Percentiles rank a stretch among this genome's conserved stretches.
These are phyloP conservation scores for Aphis gossypii DNA, from an alignment of 1,140 invertebrate species.

Conservation along the genomic window DNA sequence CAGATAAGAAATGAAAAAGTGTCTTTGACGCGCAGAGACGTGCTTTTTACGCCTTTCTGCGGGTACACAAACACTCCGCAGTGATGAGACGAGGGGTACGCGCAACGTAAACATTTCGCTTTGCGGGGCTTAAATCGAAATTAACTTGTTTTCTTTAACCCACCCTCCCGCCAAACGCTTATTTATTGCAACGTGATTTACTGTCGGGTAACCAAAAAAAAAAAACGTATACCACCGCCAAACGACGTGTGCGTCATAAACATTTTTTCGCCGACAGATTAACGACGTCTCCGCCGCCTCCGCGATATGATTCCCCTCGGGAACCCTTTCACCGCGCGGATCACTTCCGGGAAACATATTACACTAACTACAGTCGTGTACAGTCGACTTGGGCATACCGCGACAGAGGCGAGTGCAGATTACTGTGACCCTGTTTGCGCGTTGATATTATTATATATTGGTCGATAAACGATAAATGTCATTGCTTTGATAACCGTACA, in stretches of 20 bases:
- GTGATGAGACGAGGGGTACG: not conserved
- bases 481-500: not conserved
- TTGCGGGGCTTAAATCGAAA: conserved; percentile 52
- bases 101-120: conserved; percentile 46
- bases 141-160: conserved; percentile 44
- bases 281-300: conserved; percentile 20
- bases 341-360: conserved; percentile 35
- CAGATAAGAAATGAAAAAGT: conserved; percentile 57
- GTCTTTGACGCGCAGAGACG: conserved; percentile 49
- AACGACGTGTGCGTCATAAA: conserved; percentile 1
- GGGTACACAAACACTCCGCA: not conserved
- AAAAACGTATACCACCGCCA: conserved; percentile 7
- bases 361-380: not conserved
- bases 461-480: not conserved
- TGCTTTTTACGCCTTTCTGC: conserved; percentile 41
- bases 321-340: conserved; percentile 33
- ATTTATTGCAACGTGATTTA: conserved; percentile 54
- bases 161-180: not conserved
- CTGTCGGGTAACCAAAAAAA: not conserved
- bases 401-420: not conserved
- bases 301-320: conserved; percentile 33
- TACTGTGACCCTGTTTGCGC: not conserved
- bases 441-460: not conserved
- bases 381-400: not conserved
- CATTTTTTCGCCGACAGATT: conserved; percentile 54